Conservation (phyloP, 2,888 invertebrate genomes). For the Synergus umbraculus region DNA sequence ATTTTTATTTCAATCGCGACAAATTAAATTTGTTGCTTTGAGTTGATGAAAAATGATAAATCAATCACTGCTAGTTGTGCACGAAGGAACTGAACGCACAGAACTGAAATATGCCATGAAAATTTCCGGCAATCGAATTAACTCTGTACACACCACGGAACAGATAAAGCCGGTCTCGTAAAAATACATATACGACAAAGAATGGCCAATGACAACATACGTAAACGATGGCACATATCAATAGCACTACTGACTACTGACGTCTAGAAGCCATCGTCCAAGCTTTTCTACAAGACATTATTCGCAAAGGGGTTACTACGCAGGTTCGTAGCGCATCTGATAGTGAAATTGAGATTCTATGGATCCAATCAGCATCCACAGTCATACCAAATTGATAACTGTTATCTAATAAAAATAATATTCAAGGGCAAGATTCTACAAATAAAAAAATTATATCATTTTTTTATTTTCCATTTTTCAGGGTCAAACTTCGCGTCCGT, state of each 20-base stretch:
- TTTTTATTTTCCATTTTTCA: neutral
- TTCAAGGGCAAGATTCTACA: slow-evolving; percentile 1
- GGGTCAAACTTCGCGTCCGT: neutral
- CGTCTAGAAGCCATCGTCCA: slow-evolving; percentile 48
- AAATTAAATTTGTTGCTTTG: neutral
- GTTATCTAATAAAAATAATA: neutral
- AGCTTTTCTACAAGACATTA: slow-evolving; percentile 55
- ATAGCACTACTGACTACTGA: slow-evolving; percentile 46
- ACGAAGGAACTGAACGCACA: slow-evolving; percentile 10
- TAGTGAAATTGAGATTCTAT: slow-evolving; percentile 43
- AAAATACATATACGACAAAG: neutral
- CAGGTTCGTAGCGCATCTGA: slow-evolving; percentile 56
- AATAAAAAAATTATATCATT: neutral
- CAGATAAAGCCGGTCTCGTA: slow-evolving; percentile 21
- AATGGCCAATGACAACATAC: slow-evolving; percentile 15
- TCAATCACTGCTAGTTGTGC: slow-evolving; percentile 8
- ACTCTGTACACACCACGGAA: slow-evolving; percentile 15
- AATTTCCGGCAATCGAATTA: neutral
- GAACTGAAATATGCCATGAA: neutral
- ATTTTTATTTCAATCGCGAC: neutral
- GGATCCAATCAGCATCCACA: slow-evolving; percentile 1
- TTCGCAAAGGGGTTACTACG: slow-evolving; percentile 55
- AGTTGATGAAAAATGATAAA: neutral
- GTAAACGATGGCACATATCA: slow-evolving; percentile 40
- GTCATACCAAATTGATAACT: slow-evolving; percentile 11